A percentile compares a stretch with the other conserved stretches of the same genome.
Conservation (phyloP, 1,140 invertebrate species). For the Ylistrum balloti region DNA sequence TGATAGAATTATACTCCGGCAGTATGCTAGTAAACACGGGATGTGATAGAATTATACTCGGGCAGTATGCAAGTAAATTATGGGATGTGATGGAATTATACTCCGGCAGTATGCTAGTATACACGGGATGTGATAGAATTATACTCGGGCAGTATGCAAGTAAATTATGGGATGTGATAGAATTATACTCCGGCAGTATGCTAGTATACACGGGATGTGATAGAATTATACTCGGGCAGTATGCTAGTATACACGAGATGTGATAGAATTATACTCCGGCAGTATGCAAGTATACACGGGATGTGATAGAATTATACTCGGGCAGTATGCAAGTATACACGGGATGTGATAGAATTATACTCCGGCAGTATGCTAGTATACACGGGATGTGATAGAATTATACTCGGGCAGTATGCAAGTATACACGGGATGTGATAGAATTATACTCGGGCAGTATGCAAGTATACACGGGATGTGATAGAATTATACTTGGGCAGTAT, state of each 20-base stretch:
- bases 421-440: slow-evolving; percentile 89
- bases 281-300: slow-evolving; percentile 90
- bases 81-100: slow-evolving; percentile 92
- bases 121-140: slow-evolving; percentile 91
- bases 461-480: slow-evolving; percentile 90
- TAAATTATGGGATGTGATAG: slow-evolving; percentile 90
- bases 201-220: slow-evolving; percentile 89
- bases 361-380: slow-evolving; percentile 88
- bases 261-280: slow-evolving; percentile 89
- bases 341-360: slow-evolving; percentile 91
- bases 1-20: slow-evolving; percentile 89
- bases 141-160: slow-evolving; percentile 89
- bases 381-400: slow-evolving; percentile 91
- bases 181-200: slow-evolving; percentile 89
- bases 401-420: slow-evolving; percentile 90
- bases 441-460: slow-evolving; percentile 89
- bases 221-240: slow-evolving; percentile 89
- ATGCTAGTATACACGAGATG: slow-evolving; percentile 89
- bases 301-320: slow-evolving; percentile 90
- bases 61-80: slow-evolving; percentile 86
- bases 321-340: slow-evolving; percentile 87
- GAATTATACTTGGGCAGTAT: slow-evolving; percentile 89
- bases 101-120: slow-evolving; percentile 88
- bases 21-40: slow-evolving; percentile 90
- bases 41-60: slow-evolving; percentile 90